phyloP scores from a whole-genome alignment of 2,113 vertebrate species.

The Perca schrenkii region DNA sequence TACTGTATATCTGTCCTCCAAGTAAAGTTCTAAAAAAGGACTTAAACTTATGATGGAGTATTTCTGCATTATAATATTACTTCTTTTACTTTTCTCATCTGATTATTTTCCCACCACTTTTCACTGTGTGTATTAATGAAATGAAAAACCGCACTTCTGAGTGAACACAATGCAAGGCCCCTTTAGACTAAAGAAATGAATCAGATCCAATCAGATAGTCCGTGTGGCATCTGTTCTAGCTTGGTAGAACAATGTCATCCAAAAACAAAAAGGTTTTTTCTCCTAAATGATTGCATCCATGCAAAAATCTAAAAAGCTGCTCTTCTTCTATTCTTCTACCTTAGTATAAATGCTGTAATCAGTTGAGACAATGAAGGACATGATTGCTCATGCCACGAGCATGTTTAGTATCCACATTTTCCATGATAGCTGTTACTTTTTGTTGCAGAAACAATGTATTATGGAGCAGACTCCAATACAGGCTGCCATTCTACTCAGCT shows the following conservation, averaged over 20 bases:
- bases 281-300: constrained; percentile 14
- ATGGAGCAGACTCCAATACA: background rate
- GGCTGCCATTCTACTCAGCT: constrained; percentile 13
- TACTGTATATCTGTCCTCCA: background rate
- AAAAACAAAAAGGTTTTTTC: background rate
- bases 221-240: constrained; percentile 28
- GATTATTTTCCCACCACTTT: background rate
- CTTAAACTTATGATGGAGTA: background rate
- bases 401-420: constrained; percentile 26
- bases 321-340: no score
- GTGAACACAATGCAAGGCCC: constrained; percentile 22
- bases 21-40: background rate
- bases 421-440: constrained; percentile 11
- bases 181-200: constrained; percentile 31
- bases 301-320: constrained; percentile 1
- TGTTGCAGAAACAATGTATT: constrained; percentile 5
- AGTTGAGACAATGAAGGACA: constrained; percentile 25
- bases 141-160: constrained; percentile 27
- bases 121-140: constrained; percentile 15
- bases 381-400: constrained; percentile 14
- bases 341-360: constrained; percentile 25
- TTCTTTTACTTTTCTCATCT: background rate
- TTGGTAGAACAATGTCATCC: constrained; percentile 8
- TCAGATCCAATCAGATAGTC: constrained; percentile 23
- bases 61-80: background rate